Evolutionary conservation across 92 coral and sea anemone genomes (phyloP).

Genomic region (Bergia sp.): DNA sequence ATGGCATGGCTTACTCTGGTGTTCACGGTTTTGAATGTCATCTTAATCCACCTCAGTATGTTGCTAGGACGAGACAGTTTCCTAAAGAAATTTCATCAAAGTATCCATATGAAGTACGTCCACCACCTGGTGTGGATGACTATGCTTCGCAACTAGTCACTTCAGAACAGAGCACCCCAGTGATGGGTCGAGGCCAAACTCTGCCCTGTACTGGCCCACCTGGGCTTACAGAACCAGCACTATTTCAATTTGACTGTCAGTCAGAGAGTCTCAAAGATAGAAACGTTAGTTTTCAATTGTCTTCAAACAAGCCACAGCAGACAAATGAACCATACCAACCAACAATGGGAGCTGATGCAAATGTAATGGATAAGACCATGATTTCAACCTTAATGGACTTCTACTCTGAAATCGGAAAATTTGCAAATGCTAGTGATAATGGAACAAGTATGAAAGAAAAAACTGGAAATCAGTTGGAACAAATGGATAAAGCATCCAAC

Average conservation of each 20-base stretch:
- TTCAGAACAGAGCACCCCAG: background rate
- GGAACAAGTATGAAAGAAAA: background rate
- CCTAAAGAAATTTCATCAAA: background rate
- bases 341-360: background rate
- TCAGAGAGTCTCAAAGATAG: background rate
- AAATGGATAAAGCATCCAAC: background rate
- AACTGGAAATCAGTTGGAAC: background rate
- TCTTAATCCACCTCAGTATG: background rate
- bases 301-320: background rate
- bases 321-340: background rate
- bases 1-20: background rate
- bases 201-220: background rate
- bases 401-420: constrained; percentile 41
- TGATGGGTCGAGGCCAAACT: background rate
- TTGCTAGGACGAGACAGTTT: background rate
- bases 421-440: background rate
- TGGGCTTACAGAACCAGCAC: background rate
- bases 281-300: background rate
- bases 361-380: constrained; percentile 38
- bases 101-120: background rate
- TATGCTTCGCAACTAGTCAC: background rate
- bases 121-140: background rate
- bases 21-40: background rate
- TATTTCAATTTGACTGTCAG: background rate
- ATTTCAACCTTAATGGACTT: constrained; percentile 33